Conservation (phyloP, 2,113 vertebrate species). For the Chaetorhynchus papuensis region DNA sequence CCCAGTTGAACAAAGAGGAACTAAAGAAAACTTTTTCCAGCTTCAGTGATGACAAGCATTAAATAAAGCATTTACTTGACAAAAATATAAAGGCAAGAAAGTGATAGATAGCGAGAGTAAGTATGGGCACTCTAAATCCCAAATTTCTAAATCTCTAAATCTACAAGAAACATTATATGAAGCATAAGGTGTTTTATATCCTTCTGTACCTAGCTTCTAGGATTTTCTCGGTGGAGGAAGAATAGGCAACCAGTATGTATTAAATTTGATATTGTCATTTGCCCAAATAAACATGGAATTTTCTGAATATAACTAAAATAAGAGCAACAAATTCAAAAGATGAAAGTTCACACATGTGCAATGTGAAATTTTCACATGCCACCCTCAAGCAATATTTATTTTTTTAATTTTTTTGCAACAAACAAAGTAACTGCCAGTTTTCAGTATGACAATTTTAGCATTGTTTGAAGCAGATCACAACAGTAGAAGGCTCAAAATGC, state of each 20-base stretch:
- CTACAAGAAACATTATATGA: background rate
- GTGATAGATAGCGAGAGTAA: background rate
- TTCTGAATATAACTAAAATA: background rate
- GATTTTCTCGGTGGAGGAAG: background rate
- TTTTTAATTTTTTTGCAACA: background rate
- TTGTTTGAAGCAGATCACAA: background rate
- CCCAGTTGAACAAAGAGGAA: background rate
- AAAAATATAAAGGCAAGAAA: background rate
- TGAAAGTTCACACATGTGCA: background rate
- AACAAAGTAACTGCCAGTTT: background rate
- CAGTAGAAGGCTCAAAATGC: background rate
- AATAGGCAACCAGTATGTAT: background rate
- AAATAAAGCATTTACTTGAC: background rate
- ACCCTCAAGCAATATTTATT: background rate
- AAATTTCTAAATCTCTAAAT: background rate
- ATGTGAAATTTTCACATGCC: background rate
- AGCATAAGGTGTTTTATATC: background rate
- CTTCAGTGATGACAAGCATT: background rate
- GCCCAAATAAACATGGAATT: background rate
- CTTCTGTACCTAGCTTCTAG: background rate
- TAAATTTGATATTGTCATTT: background rate
- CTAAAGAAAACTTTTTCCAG: background rate
- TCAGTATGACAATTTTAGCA: background rate
- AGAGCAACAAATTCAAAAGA: background rate
- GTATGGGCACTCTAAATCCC: background rate